phyloP scores from a whole-genome alignment of 1,140 invertebrate genomes.

The Brachionus sp. region DNA sequence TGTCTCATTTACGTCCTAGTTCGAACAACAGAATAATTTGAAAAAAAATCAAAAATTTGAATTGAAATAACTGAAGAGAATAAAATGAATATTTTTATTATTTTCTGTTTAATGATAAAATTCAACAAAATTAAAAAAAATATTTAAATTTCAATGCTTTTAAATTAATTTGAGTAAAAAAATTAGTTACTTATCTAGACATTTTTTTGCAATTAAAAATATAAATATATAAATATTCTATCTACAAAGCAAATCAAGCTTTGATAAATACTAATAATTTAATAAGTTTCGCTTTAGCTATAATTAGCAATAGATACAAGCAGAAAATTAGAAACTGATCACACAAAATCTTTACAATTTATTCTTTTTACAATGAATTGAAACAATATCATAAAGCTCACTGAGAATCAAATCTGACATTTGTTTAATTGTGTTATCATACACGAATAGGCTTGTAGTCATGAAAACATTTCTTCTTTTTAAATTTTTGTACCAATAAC shows the following conservation, averaged over 20 bases:
- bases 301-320: background rate
- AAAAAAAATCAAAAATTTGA: no score
- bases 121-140: no score
- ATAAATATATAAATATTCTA: no score
- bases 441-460: slow-evolving; percentile 6
- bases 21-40: no score
- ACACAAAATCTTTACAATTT: background rate
- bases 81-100: no score
- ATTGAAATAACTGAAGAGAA: no score
- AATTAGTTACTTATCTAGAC: no score
- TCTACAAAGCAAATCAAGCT: no score
- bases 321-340: background rate
- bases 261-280: background rate
- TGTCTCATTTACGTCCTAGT: no score
- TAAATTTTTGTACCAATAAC: background rate
- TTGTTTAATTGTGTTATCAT: slow-evolving; percentile 1
- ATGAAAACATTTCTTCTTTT: background rate
- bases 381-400: background rate
- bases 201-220: background rate
- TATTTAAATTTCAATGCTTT: no score
- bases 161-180: no score
- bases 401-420: background rate
- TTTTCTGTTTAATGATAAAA: no score
- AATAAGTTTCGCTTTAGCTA: background rate
- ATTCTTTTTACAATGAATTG: background rate